Percentiles rank a stretch among this genome's conserved stretches.
phyloP scores from a whole-genome alignment of 2,797 vertebrate species.

The Champsocephalus esox region DNA sequence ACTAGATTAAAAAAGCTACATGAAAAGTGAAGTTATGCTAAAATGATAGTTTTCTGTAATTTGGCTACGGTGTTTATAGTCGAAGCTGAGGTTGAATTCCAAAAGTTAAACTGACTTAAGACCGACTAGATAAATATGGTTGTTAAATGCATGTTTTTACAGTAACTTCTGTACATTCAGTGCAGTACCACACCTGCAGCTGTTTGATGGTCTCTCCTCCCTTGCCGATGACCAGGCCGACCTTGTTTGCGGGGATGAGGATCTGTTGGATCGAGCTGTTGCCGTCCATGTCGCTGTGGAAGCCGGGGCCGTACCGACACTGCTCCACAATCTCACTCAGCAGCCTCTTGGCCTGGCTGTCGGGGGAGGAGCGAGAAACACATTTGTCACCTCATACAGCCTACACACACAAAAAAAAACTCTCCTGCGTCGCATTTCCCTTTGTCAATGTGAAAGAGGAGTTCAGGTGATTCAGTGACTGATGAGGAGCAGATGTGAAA shows the following conservation, averaged over 20 bases:
- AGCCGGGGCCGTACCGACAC: slow-evolving; percentile 97
- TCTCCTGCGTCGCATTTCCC: slow-evolving; percentile 17
- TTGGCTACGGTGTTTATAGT: no score
- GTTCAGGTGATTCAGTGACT: slow-evolving; percentile 56
- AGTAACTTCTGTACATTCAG: not conserved
- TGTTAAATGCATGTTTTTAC: not conserved
- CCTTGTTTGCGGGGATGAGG: slow-evolving; percentile 97
- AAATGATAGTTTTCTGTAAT: no score
- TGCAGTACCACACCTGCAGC: slow-evolving; percentile 87
- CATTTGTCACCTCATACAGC: slow-evolving; percentile 45
- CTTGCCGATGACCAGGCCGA: slow-evolving; percentile 98
- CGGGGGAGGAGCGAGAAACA: slow-evolving; percentile 32
- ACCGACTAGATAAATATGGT: not conserved
- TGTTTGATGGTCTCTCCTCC: slow-evolving; percentile 99
- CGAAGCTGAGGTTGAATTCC: no score
- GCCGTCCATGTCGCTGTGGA: slow-evolving; percentile 93
- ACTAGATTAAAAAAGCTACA: no score
- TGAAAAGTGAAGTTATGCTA: no score
- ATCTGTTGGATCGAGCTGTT: slow-evolving; percentile 96
- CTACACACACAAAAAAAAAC: slow-evolving; percentile 14
- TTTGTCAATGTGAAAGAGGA: slow-evolving; percentile 46
- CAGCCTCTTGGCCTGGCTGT: slow-evolving; percentile 96
- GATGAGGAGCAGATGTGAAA: slow-evolving; percentile 44
- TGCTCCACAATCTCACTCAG: slow-evolving; percentile 97
- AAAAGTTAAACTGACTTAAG: no score